Base-by-base conservation (phyloP, 1,140 invertebrate species). In the Rhyzopertha dominica region DNA sequence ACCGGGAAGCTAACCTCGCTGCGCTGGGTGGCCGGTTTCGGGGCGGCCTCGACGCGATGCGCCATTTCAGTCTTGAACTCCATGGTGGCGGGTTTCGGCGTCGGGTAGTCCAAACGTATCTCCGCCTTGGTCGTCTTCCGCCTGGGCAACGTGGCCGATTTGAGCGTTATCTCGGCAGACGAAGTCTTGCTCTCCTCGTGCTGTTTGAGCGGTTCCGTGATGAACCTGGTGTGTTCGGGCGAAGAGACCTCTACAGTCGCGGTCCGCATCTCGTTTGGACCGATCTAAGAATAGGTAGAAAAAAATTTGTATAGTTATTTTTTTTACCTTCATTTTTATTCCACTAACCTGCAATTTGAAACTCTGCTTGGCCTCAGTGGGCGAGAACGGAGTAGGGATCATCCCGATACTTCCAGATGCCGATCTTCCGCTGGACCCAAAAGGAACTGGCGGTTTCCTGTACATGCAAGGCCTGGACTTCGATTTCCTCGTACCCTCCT, bases 81-180 rank as follows among this genome's bases (percentile, higher is more conserved):
- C 57, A 61, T 65, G 28, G 61, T 68, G 40, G 71, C 63, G 13
- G 70, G 68, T 48, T 72, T 73, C 2, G 66, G 52, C 2, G 68
- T 58, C 0, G 76, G 69, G 42, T 66, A 67, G 30, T 75, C 70
- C 43, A 82, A 56, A 39, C 76, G 75, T 19, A 83, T 80, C 61
- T 82, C 78, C 1, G 79, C 74, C 62, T 81, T 81, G 20, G 76
- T 76, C 9, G 77, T 80, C 43, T 78, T 74, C 7, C 75, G 74
- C 45, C 80, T 72, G 3, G 80, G 79, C 39, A 82, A 62, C 0
- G 80, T 82, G 2, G 80, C 79, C 36, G 78, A 81, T 54, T 82
- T 81, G 7, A 81, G 56, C 1, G 75, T 79, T 25, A 82, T 80
- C 43, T 81, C 78, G 43, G 80, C 76, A 2, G 66, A 69, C 8